phyloP scores from a whole-genome alignment of 2,888 invertebrate genomes.

The Malachius bipustulatus region DNA sequence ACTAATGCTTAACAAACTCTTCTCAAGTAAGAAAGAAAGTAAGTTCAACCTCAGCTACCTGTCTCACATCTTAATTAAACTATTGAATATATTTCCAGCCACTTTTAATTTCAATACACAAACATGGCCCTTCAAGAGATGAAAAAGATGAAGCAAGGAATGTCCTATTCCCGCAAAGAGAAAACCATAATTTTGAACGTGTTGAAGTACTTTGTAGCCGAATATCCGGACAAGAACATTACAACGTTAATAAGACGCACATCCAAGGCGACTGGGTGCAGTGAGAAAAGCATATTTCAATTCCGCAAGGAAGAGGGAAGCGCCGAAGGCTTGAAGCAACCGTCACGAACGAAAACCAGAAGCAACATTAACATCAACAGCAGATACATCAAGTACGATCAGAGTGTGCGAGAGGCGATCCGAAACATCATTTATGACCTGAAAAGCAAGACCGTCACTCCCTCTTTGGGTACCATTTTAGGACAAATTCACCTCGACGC shows the following conservation, averaged over 20 bases:
- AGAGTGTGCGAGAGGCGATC: constrained; percentile 30
- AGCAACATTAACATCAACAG: constrained; percentile 35
- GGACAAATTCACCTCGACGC: constrained; percentile 29
- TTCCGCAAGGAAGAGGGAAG: constrained; percentile 36
- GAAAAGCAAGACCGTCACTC: constrained; percentile 30
- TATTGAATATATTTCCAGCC: background rate
- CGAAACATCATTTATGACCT: constrained; percentile 33
- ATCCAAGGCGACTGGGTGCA: constrained; percentile 35
- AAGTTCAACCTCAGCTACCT: no score
- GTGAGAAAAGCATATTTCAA: constrained; percentile 35
- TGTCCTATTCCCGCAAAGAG: constrained; percentile 35
- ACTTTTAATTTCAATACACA: background rate
- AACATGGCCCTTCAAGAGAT: constrained; percentile 25
- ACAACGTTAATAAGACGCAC: constrained; percentile 33
- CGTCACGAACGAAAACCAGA: constrained; percentile 33
- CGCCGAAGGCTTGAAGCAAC: constrained; percentile 33
- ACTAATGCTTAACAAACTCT: no score
- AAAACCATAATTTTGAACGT: constrained; percentile 36
- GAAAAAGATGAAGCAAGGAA: constrained; percentile 37
- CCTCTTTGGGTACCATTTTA: constrained; percentile 32
- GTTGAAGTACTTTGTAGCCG: constrained; percentile 33
- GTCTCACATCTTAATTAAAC: no score
- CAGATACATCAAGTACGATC: constrained; percentile 34
- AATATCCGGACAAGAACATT: constrained; percentile 31
- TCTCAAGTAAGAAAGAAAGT: no score